Conservation (phyloP, 2,113 vertebrate species). For the Harpagus bidentatus region DNA sequence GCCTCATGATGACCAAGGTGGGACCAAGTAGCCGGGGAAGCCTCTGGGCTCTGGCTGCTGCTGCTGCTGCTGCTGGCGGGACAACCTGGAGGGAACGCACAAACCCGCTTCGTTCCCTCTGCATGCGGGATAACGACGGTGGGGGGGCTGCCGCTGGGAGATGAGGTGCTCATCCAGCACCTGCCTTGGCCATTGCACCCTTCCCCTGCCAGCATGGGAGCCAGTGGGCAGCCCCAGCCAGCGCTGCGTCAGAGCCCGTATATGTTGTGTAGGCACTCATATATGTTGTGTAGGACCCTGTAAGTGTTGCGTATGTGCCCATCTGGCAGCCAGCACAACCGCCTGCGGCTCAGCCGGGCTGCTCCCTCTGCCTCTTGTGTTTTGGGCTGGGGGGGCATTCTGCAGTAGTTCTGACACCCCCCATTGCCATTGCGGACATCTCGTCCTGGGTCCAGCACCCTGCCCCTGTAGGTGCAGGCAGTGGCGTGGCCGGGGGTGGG, state of each 20-base stretch:
- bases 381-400: not conserved
- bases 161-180: not conserved
- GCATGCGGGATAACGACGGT: not conserved
- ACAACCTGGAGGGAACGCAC: not conserved
- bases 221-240: not conserved
- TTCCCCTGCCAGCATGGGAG: not conserved
- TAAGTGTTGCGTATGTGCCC: not conserved
- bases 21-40: no score
- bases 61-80: not conserved
- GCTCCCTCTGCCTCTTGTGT: not conserved
- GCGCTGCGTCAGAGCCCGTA: not conserved
- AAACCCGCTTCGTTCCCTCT: not conserved
- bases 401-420: not conserved
- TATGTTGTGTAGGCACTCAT: not conserved
- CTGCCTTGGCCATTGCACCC: not conserved
- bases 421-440: fast-evolving
- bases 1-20: no score
- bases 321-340: no score
- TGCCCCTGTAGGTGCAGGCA: not conserved
- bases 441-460: fast-evolving
- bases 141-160: not conserved
- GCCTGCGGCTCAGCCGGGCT: not conserved
- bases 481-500: no score
- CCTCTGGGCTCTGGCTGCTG: not conserved
- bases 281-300: not conserved